Conservation (phyloP, 2,113 vertebrate species). For the Hepsetus odoe region DNA sequence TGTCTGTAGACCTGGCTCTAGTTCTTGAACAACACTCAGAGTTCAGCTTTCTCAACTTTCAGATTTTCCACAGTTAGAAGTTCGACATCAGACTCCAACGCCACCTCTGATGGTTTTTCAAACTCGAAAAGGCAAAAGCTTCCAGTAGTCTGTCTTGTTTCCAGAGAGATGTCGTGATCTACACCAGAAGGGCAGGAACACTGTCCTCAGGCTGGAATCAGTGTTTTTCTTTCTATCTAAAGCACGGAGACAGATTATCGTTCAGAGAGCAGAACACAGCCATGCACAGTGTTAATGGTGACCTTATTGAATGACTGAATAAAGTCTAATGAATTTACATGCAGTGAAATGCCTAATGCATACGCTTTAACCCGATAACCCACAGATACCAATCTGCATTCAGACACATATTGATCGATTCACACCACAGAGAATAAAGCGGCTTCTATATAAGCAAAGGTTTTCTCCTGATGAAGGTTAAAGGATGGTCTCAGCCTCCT, state of each 20-base stretch:
- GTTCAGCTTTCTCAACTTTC: conserved; percentile 10
- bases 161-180: conserved; percentile 20
- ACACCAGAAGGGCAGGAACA: conserved; percentile 29
- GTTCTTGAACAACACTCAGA: too few relatives aligned
- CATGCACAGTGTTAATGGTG: conserved; percentile 43
- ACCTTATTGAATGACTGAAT: conserved; percentile 51
- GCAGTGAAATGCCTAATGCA: conserved; percentile 37
- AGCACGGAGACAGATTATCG: conserved; percentile 34
- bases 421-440: conserved; percentile 29
- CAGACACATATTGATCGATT: conserved; percentile 27
- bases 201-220: conserved; percentile 38
- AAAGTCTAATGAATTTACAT: conserved; percentile 42
- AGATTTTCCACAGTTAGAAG: not conserved
- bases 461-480: conserved; percentile 19
- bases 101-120: not conserved
- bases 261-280: conserved; percentile 32
- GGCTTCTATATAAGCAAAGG: conserved; percentile 26
- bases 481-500: not conserved
- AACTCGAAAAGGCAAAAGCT: not conserved
- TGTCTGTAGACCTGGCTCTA: too few relatives aligned
- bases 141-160: conserved; percentile 28
- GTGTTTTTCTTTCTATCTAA: conserved; percentile 37
- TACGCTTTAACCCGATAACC: conserved; percentile 28
- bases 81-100: not conserved
- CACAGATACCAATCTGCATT: conserved; percentile 39